These are phyloP conservation scores for Heteromurus nitidus DNA, from an alignment of 2,888 invertebrate species.

Conservation along the genomic window DNA sequence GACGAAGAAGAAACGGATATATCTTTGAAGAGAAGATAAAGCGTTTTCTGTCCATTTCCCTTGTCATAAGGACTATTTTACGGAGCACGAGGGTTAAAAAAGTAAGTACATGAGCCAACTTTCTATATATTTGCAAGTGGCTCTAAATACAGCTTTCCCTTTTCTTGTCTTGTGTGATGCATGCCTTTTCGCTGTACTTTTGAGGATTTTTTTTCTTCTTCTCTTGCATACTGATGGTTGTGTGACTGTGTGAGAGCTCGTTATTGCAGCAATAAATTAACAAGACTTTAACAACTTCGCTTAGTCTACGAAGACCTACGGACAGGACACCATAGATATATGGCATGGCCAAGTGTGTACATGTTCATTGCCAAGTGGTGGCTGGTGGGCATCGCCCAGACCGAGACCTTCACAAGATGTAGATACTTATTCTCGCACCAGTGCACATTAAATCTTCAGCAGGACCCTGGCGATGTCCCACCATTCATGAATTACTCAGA, in stretches of 20 bases:
- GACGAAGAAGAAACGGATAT: background rate
- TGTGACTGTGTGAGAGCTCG: background rate
- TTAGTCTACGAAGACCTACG: too few species aligned
- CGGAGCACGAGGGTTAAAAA: background rate
- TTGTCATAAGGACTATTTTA: background rate
- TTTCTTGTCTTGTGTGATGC: too few species aligned
- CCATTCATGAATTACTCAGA: too few species aligned
- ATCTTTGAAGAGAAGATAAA: background rate
- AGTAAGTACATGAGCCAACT: background rate
- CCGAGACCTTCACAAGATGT: too few species aligned
- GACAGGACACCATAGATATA: too few species aligned
- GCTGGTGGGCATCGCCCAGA: too few species aligned
- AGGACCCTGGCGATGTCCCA: too few species aligned
- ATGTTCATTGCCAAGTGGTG: too few species aligned
- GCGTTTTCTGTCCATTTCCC: background rate
- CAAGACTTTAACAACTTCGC: slow-evolving; percentile 38
- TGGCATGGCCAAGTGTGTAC: too few species aligned
- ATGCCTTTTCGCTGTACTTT: background rate
- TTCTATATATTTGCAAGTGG: slow-evolving; percentile 1
- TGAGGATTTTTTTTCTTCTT: background rate
- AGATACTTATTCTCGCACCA: too few species aligned
- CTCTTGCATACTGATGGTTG: background rate
- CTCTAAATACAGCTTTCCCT: too few species aligned
- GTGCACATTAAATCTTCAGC: too few species aligned
- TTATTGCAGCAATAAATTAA: slow-evolving; percentile 50